A percentile compares a stretch with the other conserved stretches of the same genome.
These are phyloP conservation scores for Columba guinea DNA, from an alignment of 2,797 vertebrate species.

Conservation along the genomic window DNA sequence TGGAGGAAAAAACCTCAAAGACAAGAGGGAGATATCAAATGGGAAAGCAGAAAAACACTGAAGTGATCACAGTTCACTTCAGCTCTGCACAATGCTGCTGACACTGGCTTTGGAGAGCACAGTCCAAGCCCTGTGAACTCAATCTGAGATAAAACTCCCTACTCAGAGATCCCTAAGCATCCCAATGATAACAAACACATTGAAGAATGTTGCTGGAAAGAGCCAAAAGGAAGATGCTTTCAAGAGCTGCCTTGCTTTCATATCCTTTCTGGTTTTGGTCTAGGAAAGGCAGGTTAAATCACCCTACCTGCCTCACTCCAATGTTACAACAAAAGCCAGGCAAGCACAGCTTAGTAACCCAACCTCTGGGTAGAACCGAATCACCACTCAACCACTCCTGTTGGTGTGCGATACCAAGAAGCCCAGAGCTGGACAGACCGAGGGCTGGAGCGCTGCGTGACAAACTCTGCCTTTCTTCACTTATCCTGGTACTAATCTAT, in stretches of 20 bases:
- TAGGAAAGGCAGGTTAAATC: background rate
- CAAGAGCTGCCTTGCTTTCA: background rate
- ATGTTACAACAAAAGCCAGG: background rate
- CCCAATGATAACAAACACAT: conserved; percentile 25
- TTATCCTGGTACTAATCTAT: background rate
- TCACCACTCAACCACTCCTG: background rate
- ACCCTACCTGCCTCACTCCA: background rate
- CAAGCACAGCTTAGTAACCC: background rate
- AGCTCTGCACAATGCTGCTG: background rate
- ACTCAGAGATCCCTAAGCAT: background rate
- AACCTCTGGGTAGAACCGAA: background rate
- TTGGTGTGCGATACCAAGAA: background rate
- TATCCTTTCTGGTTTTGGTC: background rate
- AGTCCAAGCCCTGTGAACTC: background rate
- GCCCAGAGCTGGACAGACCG: background rate
- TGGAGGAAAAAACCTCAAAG: background rate
- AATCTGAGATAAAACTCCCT: background rate
- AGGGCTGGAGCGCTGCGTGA: background rate
- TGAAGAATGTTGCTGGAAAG: background rate
- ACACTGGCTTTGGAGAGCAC: background rate
- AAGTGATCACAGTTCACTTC: background rate
- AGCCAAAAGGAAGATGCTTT: conserved; percentile 15
- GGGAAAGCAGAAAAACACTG: background rate
- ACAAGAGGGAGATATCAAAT: background rate
- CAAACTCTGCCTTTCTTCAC: background rate